Percentiles rank a stretch among this genome's conserved stretches.
phyloP scores from a whole-genome alignment of 2,797 vertebrate species.

The Gallinago nigripennis region DNA sequence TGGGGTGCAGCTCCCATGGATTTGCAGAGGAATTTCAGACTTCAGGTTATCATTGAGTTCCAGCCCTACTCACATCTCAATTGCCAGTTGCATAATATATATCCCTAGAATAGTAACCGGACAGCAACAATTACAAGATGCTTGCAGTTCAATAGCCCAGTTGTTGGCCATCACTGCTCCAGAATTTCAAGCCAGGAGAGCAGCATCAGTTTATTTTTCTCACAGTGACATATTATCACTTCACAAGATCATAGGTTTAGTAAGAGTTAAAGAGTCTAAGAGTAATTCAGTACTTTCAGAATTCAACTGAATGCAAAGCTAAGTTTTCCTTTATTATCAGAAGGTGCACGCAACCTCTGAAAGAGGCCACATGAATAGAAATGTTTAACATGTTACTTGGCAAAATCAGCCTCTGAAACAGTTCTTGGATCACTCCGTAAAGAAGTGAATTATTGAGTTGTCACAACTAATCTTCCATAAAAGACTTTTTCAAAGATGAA shows the following conservation, averaged over 20 bases:
- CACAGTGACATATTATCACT: not conserved
- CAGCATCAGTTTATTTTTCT: not conserved
- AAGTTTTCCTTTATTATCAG: not conserved
- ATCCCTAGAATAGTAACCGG: not conserved
- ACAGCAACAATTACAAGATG: not conserved
- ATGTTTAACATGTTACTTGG: not conserved
- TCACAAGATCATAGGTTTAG: not conserved
- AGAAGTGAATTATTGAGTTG: not conserved
- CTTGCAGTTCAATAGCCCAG: not conserved
- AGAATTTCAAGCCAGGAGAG: not conserved
- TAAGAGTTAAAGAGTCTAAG: not conserved
- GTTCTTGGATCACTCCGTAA: not conserved
- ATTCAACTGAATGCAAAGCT: not conserved
- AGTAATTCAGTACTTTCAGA: not conserved
- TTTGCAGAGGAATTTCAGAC: not conserved
- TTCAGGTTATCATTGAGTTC: not conserved
- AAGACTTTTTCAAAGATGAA: not conserved
- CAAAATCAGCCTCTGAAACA: not conserved
- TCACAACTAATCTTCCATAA: not conserved
- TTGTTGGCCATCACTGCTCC: not conserved
- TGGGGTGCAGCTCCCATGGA: not conserved
- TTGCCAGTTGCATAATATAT: too few relatives aligned
- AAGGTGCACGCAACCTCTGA: not conserved
- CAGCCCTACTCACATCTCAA: not conserved
- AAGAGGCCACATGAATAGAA: not conserved